Evolutionary conservation across 2,888 invertebrate species (phyloP), one percentile per base, ranked within the genome.

Genomic region (Drosophila suboccidentalis): DNA sequence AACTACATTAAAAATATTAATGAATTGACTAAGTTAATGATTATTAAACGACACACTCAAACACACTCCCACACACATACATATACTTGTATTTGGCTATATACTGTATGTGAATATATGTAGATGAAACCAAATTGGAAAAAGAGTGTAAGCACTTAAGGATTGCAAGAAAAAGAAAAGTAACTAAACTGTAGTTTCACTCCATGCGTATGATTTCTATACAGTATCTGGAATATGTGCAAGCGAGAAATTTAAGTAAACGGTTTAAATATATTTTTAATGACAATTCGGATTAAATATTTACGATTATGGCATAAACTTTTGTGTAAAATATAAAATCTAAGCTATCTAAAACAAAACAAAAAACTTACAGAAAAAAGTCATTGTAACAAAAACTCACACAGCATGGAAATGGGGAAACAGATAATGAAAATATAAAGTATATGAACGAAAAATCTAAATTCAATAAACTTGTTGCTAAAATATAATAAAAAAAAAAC

Each of bases 391-490:
- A 87, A 89, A 89, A 86, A 86, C 89, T 89, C 89, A 86, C 89
- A 89, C 69, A 75, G 81, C 43, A 80, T 76, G 77, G 75, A 76
- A 71, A 70, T 59, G 75, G 81, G 72, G 61, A 75, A 69, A 75
- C 69, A 73, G 70, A 79, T 65, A 77, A 55, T 84, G 87, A 83
- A 72, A 81, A 79, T 74, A 69, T 79, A 64, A 87, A 78, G 86
- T 76, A 82, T 87, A 75, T 75, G 89, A 85, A 85, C 83, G 70
- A 60, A 71, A 76, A 87, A 90, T 78, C 74, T 79, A 85, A 90
- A 87, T 88, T 90, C 90, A 91, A 91, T 91, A 91, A 91, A 91
- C 89, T 91, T 91, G 91, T 91, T 91, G 91, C 91, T 90, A 89
- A 84, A 85, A 84, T 89, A 84, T 69, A 75, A 78, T 76, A 85